phyloP scores from a whole-genome alignment of 2,888 invertebrate genomes.

The Cryptus viduatorius region DNA sequence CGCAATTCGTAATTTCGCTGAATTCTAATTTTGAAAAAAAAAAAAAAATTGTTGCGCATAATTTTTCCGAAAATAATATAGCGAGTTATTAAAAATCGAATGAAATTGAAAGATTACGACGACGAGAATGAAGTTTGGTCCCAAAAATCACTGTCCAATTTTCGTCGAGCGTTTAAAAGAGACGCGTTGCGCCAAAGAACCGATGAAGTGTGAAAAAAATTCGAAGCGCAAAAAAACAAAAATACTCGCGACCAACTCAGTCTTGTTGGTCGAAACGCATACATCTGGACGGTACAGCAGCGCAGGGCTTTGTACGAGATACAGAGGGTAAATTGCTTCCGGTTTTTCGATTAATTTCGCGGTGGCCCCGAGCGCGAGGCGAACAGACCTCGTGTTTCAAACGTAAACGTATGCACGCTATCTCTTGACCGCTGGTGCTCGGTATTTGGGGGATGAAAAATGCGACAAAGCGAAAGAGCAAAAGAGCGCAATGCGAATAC shows the following conservation, averaged over 20 bases:
- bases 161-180: background rate
- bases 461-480: constrained; percentile 8
- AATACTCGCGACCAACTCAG: background rate
- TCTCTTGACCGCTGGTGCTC: constrained; percentile 9
- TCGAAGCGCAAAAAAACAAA: background rate
- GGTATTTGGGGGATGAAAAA: constrained; percentile 22
- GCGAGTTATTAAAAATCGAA: background rate
- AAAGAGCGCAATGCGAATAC: constrained; percentile 28
- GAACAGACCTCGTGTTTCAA: constrained; percentile 26
- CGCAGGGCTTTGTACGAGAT: constrained; percentile 3
- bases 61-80: background rate
- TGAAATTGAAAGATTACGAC: background rate
- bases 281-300: background rate
- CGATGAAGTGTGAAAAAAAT: constrained; percentile 8
- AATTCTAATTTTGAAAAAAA: background rate
- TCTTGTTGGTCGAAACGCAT: background rate
- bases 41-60: background rate
- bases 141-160: background rate
- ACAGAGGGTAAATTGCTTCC: constrained; percentile 77
- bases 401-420: constrained; percentile 30
- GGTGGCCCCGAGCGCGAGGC: constrained; percentile 62
- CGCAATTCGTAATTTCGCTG: too few species aligned
- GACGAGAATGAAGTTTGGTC: background rate
- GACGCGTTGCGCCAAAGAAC: background rate
- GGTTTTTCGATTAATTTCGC: constrained; percentile 80